Evolutionary conservation across 2,113 vertebrate genomes (phyloP).

Genomic region (Microtus montanus): DNA sequence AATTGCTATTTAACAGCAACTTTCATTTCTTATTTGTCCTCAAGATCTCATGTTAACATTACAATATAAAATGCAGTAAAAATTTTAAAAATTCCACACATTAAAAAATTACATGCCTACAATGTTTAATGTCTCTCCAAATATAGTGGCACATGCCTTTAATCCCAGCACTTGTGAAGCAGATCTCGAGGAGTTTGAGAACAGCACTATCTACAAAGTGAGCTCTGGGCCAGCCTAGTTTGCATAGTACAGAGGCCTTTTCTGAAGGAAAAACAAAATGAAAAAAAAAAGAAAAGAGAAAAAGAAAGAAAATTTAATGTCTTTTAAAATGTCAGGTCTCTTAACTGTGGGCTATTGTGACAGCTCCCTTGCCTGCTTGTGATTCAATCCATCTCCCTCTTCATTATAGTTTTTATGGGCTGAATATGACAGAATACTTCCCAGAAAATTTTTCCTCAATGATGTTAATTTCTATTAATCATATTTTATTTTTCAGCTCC

Average conservation of each 20-base stretch:
- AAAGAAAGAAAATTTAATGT: background rate
- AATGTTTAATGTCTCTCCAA: background rate
- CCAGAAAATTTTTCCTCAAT: background rate
- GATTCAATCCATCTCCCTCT: background rate
- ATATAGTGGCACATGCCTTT: background rate
- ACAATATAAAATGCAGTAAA: background rate
- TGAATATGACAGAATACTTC: background rate
- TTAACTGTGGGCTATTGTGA: background rate
- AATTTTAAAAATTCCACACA: background rate
- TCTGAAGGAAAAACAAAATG: background rate
- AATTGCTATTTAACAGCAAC: background rate
- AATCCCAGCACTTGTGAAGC: background rate
- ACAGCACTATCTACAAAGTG: background rate
- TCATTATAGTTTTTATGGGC: background rate
- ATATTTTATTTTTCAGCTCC: background rate
- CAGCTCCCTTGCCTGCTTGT: rapidly evolving
- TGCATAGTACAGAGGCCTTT: background rate
- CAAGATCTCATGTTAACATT: background rate
- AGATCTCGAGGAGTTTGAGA: background rate
- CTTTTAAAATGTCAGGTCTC: background rate
- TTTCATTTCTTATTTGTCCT: background rate
- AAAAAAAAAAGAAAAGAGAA: background rate
- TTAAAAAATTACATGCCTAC: background rate
- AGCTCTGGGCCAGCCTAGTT: background rate
- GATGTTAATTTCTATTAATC: background rate